phyloP scores from a whole-genome alignment of 2,113 vertebrate genomes.

The Petrocephalus zakoni region DNA sequence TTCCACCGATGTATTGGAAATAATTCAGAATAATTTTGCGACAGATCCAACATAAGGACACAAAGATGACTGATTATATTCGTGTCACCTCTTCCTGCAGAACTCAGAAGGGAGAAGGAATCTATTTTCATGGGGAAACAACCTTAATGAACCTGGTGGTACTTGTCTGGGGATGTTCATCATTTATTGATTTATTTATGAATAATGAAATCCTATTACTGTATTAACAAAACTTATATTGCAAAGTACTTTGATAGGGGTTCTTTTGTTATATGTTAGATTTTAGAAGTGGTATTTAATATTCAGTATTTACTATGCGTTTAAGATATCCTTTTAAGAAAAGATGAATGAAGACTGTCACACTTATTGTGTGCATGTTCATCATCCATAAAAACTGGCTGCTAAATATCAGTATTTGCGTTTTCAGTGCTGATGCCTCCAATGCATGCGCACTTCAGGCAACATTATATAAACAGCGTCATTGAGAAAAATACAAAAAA shows the following conservation, averaged over 20 bases:
- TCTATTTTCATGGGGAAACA: conserved; percentile 35
- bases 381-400: neutral
- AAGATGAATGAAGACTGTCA: conserved; percentile 3
- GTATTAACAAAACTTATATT: neutral
- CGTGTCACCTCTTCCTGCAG: conserved; percentile 38
- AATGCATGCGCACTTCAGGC: neutral
- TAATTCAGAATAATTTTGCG: neutral
- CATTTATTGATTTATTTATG: neutral
- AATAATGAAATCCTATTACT: neutral
- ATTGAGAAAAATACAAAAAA: conserved; percentile 22
- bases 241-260: neutral
- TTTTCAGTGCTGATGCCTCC: neutral
- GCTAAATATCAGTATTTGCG: neutral
- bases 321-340: neutral
- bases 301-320: neutral
- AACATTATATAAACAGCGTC: conserved; percentile 25
- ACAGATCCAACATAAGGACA: neutral
- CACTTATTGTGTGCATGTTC: neutral
- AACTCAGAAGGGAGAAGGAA: conserved; percentile 46
- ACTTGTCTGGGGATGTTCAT: neutral
- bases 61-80: neutral
- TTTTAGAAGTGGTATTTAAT: neutral
- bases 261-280: too few species aligned
- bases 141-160: neutral
- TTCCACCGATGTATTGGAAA: neutral